phyloP scores from a whole-genome alignment of 2,888 invertebrate genomes.

The Dicranocentrus wangi region DNA sequence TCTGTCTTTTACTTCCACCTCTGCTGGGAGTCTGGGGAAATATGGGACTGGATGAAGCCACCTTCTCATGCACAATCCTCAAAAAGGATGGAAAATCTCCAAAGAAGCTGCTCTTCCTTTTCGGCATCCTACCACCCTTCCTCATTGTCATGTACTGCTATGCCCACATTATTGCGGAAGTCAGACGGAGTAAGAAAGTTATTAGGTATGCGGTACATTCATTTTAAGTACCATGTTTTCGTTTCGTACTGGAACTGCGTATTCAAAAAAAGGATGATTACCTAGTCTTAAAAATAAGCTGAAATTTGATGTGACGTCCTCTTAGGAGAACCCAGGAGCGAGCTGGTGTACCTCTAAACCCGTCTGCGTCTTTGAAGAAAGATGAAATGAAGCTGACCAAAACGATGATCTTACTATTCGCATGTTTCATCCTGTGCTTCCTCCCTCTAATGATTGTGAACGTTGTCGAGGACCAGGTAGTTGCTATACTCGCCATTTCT shows the following conservation, averaged over 20 bases:
- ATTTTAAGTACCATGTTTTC: too few relatives aligned
- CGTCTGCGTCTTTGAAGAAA: slow-evolving; percentile 74
- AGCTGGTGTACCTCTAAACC: slow-evolving; percentile 25
- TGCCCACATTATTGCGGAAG: slow-evolving; percentile 88
- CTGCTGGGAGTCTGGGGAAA: slow-evolving; percentile 88
- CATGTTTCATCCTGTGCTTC: slow-evolving; percentile 89
- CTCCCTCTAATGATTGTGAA: slow-evolving; percentile 91
- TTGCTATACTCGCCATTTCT: background rate
- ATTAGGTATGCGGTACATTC: slow-evolving; percentile 27
- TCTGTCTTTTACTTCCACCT: slow-evolving; percentile 84
- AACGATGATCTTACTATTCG: slow-evolving; percentile 90
- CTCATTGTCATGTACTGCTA: slow-evolving; percentile 89
- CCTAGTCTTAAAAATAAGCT: slow-evolving; percentile 3
- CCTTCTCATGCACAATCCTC: slow-evolving; percentile 92
- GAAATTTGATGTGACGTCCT: background rate
- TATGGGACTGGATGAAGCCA: slow-evolving; percentile 84
- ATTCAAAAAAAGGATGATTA: slow-evolving; percentile 2
- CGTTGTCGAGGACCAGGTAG: slow-evolving; percentile 86
- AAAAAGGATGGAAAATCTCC: slow-evolving; percentile 85
- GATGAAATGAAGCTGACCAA: slow-evolving; percentile 88
- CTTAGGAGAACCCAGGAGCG: slow-evolving; percentile 42
- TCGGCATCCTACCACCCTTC: slow-evolving; percentile 89
- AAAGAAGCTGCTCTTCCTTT: slow-evolving; percentile 87
- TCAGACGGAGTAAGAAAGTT: slow-evolving; percentile 81
- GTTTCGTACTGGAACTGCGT: too few relatives aligned